Conservation (phyloP, 2,888 invertebrate species). For the Tridacna crocea region DNA sequence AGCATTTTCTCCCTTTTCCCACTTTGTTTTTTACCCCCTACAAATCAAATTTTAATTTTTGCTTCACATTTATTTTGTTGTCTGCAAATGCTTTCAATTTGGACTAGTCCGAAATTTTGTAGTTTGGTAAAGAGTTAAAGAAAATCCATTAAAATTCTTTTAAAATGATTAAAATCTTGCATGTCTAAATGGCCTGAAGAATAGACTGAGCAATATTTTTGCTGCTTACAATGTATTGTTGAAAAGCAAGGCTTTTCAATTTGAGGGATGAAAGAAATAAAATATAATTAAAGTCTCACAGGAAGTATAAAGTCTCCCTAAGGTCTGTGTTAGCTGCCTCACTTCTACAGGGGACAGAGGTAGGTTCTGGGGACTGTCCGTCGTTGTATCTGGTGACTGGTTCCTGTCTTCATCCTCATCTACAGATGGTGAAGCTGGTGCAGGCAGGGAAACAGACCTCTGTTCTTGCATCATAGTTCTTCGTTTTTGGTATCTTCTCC, state of each 20-base stretch:
- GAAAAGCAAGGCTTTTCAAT: background rate
- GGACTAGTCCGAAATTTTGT: no score
- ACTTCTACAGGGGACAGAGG: conserved; percentile 61
- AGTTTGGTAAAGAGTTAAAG: no score
- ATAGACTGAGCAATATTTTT: no score
- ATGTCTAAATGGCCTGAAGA: no score
- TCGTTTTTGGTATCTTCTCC: conserved; percentile 15
- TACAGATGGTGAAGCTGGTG: conserved; percentile 13
- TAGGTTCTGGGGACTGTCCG: conserved; percentile 21
- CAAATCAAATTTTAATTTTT: no score
- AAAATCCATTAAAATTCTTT: no score
- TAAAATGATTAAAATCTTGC: no score
- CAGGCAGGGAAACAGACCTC: conserved; percentile 42
- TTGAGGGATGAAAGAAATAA: background rate
- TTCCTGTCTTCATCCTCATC: conserved; percentile 40
- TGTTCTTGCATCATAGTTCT: background rate
- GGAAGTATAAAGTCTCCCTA: conserved; percentile 63
- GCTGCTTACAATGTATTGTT: no score
- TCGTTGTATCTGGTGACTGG: conserved; percentile 48
- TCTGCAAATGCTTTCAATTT: no score
- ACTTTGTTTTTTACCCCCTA: no score
- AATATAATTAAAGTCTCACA: conserved; percentile 45
- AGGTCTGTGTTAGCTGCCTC: conserved; percentile 56
- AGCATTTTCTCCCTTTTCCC: no score
- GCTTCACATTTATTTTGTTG: no score